Evolutionary conservation across 2,113 vertebrate species (phyloP), one percentile per base, ranked within the genome.

Genomic region (Daubentonia madagascariensis): DNA sequence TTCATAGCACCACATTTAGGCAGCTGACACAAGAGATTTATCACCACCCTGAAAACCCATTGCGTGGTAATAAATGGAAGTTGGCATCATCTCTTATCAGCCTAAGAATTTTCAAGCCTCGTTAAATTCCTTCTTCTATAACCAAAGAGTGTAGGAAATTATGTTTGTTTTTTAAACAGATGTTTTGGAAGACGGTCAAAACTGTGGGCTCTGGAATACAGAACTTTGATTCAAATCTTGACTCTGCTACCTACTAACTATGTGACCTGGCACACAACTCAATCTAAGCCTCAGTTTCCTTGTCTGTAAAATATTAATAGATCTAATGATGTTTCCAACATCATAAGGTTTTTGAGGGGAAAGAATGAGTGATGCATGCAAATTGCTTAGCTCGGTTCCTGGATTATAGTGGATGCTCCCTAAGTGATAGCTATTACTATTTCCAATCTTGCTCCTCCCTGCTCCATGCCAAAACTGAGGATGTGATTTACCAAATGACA

Each of bases 131-230:
- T 81, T 91, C 80, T 83, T 80, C 50, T 81, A 17, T 52, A 4
- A 17, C 3, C 9, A 52, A 8, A 28, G 12, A 40, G 35, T 61
- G 3, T 12, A 25, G 25, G 40, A 18, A 88, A 52, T 59, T 40
- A 40, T 10, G n/a, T 54, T 76, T 63, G 5, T 40, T 89, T 91
- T 93, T 61, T 37, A 80, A 95, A 78, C 50, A 35, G 65, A 75
- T 65, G 32, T 28, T 85, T 86, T 94, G 25, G 50, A 85, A 94
- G 84, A 81, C 32, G 65, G 17, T 43, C 43, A 30, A 86, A 89
- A 40, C 5, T 7, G 3, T 80, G n/a, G 68, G 25, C 28, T 97
- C 65, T 25, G 13, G 54, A 48, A 61, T 89, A 22, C 88, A 30
- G 70, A 78, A 52, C 25, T 94, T 83, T 83, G 30, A 94, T 61